A percentile compares a stretch with the other conserved stretches of the same genome.
Evolutionary conservation across 2,797 vertebrate genomes (phyloP).

Genomic region (Myotis planiceps): DNA sequence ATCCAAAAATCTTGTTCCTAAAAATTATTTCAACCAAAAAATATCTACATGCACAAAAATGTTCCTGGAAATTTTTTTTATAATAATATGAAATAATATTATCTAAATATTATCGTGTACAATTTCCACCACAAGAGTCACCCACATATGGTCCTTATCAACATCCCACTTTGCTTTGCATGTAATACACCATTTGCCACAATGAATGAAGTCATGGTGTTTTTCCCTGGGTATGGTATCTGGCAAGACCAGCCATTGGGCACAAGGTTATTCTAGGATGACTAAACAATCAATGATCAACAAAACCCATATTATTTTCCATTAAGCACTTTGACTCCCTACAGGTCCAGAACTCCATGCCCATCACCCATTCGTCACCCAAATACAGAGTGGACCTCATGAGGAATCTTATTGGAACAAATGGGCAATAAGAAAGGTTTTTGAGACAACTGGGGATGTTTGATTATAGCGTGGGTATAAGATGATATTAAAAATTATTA

Average conservation of each 20-base stretch:
- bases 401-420: background rate
- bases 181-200: background rate
- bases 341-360: background rate
- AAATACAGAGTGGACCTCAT: rapidly evolving
- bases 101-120: background rate
- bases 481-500: background rate
- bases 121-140: background rate
- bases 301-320: background rate
- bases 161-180: background rate
- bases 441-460: background rate
- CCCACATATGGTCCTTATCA: background rate
- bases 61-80: background rate
- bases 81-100: background rate
- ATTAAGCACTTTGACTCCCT: background rate
- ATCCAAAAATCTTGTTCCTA: background rate
- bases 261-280: background rate
- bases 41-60: background rate
- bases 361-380: rapidly evolving
- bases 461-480: background rate
- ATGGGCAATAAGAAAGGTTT: background rate
- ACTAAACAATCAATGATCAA: background rate
- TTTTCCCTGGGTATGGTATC: too few relatives aligned
- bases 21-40: background rate
- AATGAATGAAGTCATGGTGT: background rate
- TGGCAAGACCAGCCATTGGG: background rate